Percentiles rank a stretch among this genome's conserved stretches.
These are phyloP conservation scores for Ictalurus punctatus DNA, from an alignment of 2,113 vertebrate species.

Conservation along the genomic window DNA sequence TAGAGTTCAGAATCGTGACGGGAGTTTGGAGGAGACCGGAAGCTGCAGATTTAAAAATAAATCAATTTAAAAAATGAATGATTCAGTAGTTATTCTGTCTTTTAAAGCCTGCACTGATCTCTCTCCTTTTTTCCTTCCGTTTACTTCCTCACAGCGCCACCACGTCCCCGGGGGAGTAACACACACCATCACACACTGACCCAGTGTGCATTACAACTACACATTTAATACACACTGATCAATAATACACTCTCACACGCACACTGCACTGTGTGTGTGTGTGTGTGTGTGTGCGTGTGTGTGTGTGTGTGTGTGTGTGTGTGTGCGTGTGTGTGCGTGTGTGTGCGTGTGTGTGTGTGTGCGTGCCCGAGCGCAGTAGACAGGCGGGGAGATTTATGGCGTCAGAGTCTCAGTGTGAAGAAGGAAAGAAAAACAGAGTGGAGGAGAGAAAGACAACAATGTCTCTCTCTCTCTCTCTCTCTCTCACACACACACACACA, in stretches of 20 bases:
- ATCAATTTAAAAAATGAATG: too few relatives aligned
- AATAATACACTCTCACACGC: not conserved
- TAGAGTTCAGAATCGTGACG: not conserved
- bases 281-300: too few relatives aligned
- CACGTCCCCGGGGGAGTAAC: too few relatives aligned
- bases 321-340: not conserved
- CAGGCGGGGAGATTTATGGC: constrained; percentile 14
- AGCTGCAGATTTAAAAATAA: not conserved
- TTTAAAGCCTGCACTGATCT: too few relatives aligned
- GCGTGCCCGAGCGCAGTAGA: not conserved
- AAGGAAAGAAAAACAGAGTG: constrained; percentile 50
- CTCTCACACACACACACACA: not conserved
- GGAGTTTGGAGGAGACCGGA: not conserved
- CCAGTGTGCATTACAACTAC: not conserved
- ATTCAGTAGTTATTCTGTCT: too few relatives aligned
- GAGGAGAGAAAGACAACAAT: constrained; percentile 38
- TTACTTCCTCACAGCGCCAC: too few relatives aligned
- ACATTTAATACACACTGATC: not conserved
- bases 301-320: too few relatives aligned
- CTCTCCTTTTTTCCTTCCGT: too few relatives aligned
- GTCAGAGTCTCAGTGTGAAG: constrained; percentile 19
- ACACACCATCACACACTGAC: too few relatives aligned
- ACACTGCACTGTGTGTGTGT: not conserved
- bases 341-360: not conserved
- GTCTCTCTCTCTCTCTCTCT: not conserved